Evolutionary conservation across 1,140 invertebrate species (phyloP), one percentile per base, ranked within the genome.

Genomic region (Leptoteleia sp.): DNA sequence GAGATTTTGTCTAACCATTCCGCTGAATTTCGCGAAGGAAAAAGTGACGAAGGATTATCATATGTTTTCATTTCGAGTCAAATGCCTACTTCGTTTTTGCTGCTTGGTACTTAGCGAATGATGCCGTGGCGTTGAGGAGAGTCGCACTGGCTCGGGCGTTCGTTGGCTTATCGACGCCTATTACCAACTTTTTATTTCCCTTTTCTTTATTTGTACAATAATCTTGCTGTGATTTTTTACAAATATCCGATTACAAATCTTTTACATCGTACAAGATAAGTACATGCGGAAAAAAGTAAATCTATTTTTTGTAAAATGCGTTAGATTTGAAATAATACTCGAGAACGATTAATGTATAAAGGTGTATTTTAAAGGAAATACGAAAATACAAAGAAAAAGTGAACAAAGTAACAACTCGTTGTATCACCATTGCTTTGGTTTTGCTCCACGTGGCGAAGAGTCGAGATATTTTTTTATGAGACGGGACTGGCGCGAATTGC

Each of bases 191-290:
- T 19, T 47, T 1, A 11, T 47, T 55, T 38, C 17, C 25, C 12
- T 31, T 68, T 27, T 37, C 29, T 73, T 75, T 35, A 19, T 75
- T 75, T 59, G 35, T 65, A 57, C 59, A 59, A 65, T 52, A 75
- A 75, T 65, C 27, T 59, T 48, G 71, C 61, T 75, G 71, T 65
- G 71, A 75, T 64, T 65, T 57, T 57, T 64, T 64, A 75, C 59
- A 25, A 50, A 57, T 57, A 40, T 45, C 55, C 45, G 13, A 48
- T 55, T 55, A 61, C 45, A 54, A 68, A 48, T 57, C 43, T 57
- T 57, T 68, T 68, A 57, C 52, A 38, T 57, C 35, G 40, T 47
- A 68, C 33, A 25, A 59, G 16, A 42, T 50, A 52, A 71, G 17
- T 25, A n/a, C 19, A 22, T 12, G 35, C 64, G 65, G 12, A 37